These are phyloP conservation scores for Oophaga sylvatica DNA, from an alignment of 2,797 vertebrate species.

Conservation along the genomic window DNA sequence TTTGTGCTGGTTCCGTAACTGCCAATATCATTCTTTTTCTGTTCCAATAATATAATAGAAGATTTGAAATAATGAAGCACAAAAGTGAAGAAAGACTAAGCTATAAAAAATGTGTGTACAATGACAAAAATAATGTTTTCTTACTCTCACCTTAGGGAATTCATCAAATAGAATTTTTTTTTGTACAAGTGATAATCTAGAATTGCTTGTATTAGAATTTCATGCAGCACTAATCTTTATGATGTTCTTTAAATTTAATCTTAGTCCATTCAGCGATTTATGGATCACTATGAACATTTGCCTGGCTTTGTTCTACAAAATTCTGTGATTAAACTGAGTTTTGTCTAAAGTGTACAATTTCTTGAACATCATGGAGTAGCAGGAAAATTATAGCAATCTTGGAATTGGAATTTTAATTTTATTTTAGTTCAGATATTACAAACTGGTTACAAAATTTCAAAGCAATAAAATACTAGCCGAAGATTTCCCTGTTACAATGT, in stretches of 20 bases:
- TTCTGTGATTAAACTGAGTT: background rate
- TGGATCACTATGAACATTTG: background rate
- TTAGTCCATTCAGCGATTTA: background rate
- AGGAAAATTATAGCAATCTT: background rate
- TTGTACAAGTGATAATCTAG: background rate
- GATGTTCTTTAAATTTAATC: background rate
- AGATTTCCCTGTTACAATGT: too few relatives aligned
- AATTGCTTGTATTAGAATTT: conserved; percentile 13
- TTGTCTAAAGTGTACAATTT: background rate
- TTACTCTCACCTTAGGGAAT: background rate
- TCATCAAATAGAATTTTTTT: background rate
- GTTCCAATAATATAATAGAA: too few relatives aligned
- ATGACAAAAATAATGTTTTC: background rate
- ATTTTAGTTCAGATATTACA: background rate
- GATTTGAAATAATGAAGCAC: too few relatives aligned
- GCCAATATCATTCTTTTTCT: too few relatives aligned
- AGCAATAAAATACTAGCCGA: too few relatives aligned
- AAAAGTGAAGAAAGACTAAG: background rate
- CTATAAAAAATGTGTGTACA: background rate
- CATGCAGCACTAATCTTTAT: background rate
- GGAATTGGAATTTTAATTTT: background rate
- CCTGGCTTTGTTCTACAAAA: background rate
- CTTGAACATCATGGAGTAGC: background rate
- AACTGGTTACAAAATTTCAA: background rate
- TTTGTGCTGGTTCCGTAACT: too few relatives aligned